A percentile compares a stretch with the other conserved stretches of the same genome.
Evolutionary conservation across 2,888 invertebrate species (phyloP).

Genomic region (Diarsia brunnea): DNA sequence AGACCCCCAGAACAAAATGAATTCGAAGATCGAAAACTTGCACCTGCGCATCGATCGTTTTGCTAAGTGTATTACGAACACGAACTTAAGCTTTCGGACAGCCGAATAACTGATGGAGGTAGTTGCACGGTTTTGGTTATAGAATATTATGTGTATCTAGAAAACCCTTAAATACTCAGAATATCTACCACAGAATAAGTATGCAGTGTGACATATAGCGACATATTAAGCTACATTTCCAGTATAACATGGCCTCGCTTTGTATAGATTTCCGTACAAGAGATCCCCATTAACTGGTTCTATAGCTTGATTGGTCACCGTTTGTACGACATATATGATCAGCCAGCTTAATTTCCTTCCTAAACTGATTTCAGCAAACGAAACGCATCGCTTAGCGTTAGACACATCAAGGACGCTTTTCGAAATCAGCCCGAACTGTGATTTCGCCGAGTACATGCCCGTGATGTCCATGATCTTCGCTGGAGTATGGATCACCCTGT

Average conservation of each 20-base stretch:
- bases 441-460: constrained; percentile 87
- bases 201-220: no score
- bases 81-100: not conserved
- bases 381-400: constrained; percentile 77
- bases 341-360: not conserved
- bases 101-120: not conserved
- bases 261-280: no score
- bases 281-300: no score
- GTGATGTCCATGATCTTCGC: constrained; percentile 84
- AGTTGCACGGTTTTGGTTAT: constrained; percentile 23
- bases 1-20: not conserved
- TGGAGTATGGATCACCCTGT: constrained; percentile 83
- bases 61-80: not conserved
- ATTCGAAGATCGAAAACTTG: not conserved
- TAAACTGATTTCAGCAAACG: constrained; percentile 74
- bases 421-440: constrained; percentile 76
- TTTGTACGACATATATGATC: no score
- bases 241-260: no score
- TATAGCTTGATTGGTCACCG: no score
- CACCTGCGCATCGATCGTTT: not conserved
- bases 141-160: not conserved
- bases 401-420: constrained; percentile 81
- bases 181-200: not conserved
- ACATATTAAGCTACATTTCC: no score
- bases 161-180: not conserved